Conservation (phyloP, 2,888 invertebrate species). For the Pachymerium ferrugineum region DNA sequence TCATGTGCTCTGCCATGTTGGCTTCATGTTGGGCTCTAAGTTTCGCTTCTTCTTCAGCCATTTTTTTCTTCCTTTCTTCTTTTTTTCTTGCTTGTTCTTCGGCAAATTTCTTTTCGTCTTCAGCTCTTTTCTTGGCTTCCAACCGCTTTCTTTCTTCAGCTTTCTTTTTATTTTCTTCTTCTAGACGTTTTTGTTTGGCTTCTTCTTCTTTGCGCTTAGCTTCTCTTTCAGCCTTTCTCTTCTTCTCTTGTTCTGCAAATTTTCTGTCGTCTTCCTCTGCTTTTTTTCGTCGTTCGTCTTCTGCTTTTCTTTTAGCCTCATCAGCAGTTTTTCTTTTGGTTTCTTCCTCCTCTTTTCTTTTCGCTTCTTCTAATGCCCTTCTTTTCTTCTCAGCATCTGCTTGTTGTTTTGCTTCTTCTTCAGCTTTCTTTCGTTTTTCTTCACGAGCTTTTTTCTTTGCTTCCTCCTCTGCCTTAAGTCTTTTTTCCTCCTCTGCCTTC, state of each 20-base stretch:
- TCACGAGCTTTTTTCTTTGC: slow-evolving; percentile 41
- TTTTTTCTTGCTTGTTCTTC: slow-evolving; percentile 47
- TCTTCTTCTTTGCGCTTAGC: slow-evolving; percentile 34
- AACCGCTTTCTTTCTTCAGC: not conserved
- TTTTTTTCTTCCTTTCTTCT: slow-evolving; percentile 44
- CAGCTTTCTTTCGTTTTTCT: slow-evolving; percentile 36
- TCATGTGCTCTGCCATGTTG: not conserved
- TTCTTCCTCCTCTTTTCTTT: slow-evolving; percentile 34
- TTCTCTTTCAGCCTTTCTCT: slow-evolving; percentile 36
- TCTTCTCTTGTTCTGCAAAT: slow-evolving; percentile 5
- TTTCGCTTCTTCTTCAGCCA: slow-evolving; percentile 44
- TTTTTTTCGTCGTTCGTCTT: slow-evolving; percentile 29
- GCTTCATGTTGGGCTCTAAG: slow-evolving; percentile 43
- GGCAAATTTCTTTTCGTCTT: slow-evolving; percentile 40
- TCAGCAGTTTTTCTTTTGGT: slow-evolving; percentile 43
- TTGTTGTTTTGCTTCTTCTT: slow-evolving; percentile 47
- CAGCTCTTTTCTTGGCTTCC: not conserved
- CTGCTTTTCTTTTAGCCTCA: slow-evolving; percentile 28
- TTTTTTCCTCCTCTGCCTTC: slow-evolving; percentile 30
- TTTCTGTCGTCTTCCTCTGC: slow-evolving; percentile 36
- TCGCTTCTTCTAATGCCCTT: slow-evolving; percentile 37
- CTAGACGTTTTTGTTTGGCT: not conserved
- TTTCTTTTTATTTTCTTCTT: not conserved
- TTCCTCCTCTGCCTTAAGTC: slow-evolving; percentile 44
- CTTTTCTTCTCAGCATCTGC: slow-evolving; percentile 38